Conservation (phyloP, 2,797 vertebrate species). For the Coendou prehensilis region DNA sequence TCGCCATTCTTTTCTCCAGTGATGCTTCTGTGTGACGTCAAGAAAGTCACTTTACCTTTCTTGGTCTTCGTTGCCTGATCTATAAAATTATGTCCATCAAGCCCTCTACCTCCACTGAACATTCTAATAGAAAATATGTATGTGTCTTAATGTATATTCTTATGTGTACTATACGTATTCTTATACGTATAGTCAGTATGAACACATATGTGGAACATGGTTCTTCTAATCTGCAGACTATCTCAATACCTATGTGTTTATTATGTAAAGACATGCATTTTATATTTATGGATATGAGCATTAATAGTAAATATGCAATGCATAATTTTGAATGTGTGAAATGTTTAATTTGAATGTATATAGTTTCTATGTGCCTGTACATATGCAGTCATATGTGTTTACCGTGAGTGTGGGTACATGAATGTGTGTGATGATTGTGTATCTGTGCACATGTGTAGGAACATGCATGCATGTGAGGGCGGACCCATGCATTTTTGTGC, state of each 20-base stretch:
- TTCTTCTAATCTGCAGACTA: neutral
- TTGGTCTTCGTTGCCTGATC: neutral
- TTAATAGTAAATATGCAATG: neutral
- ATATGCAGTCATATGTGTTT: neutral
- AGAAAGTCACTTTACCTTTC: neutral
- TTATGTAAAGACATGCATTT: neutral
- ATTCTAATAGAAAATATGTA: neutral
- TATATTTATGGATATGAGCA: neutral
- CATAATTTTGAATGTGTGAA: neutral
- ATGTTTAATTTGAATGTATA: neutral
- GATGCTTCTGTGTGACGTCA: neutral
- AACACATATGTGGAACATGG: fast-evolving
- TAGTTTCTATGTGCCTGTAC: neutral
- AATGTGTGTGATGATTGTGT: neutral
- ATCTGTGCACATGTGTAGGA: neutral
- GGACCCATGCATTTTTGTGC: neutral
- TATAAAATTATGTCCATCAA: neutral
- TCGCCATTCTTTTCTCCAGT: neutral
- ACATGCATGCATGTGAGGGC: neutral
- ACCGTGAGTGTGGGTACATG: neutral
- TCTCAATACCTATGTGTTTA: neutral
- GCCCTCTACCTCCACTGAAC: fast-evolving
- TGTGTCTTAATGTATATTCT: neutral
- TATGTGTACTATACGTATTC: neutral
- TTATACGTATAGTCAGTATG: neutral